These are phyloP conservation scores for Porites lutea DNA, from an alignment of 64 coral and sea anemone species.

Conservation along the genomic window DNA sequence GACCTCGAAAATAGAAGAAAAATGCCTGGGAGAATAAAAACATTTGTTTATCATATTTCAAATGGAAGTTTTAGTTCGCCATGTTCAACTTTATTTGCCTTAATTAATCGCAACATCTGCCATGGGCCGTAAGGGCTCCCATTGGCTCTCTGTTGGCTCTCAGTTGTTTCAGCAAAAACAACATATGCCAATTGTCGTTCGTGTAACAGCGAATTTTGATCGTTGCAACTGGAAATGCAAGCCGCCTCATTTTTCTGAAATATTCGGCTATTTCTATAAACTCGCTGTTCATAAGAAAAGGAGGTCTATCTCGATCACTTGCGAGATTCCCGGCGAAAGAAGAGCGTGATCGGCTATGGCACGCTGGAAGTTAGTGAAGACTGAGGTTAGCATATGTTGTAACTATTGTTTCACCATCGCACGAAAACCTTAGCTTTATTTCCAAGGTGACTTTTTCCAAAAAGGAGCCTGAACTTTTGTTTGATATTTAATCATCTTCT, in stretches of 20 bases:
- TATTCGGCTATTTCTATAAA: background rate
- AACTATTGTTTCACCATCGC: background rate
- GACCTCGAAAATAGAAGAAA: background rate
- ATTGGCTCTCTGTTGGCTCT: background rate
- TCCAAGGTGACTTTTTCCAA: no score
- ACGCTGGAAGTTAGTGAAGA: background rate
- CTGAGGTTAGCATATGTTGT: conserved; percentile 16
- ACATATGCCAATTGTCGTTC: background rate
- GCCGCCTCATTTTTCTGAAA: no score
- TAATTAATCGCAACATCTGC: conserved; percentile 9
- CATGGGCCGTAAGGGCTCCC: background rate
- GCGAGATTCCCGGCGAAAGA: background rate
- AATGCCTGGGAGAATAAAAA: background rate
- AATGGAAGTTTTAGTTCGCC: background rate
- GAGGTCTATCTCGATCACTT: background rate
- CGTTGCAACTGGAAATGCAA: background rate
- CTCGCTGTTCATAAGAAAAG: background rate
- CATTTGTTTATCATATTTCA: background rate
- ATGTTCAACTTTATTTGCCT: background rate
- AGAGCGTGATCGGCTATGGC: background rate
- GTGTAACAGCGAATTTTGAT: conserved; percentile 7
- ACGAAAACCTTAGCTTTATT: no score
- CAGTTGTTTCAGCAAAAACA: background rate
- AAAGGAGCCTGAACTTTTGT: background rate
- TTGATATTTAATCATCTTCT: no score